Base-by-base conservation (phyloP, 2,888 invertebrate genomes). In the Tanytarsus gracilentus region DNA sequence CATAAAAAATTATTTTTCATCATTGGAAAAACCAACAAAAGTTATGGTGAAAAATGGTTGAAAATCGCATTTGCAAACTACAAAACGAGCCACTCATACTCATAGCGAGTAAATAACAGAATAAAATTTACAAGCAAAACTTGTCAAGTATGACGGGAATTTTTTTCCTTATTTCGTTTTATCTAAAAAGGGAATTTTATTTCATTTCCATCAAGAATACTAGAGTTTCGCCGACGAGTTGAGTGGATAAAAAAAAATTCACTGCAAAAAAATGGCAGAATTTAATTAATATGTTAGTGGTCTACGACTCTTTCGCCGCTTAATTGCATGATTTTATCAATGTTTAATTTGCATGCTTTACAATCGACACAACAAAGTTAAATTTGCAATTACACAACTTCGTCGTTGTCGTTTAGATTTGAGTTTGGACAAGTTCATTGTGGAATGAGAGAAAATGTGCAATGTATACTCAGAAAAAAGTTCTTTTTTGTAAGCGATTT, bases 321-420 rank as follows among this genome's bases (percentile, higher is more conserved):
- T 40, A 56, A 56, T 40, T 56, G 26, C 11, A 40, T 18, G 55
- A 58, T 26, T 58, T 56, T 44, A 58, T 58, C 58, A 58, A 58
- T 58, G 40, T 58, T 58, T 58, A 29, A 58, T 58, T 56, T 40
- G 40, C 56, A 44, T 44, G 18, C 36, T 44, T 23, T 11, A 44
- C 8, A 21, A 44, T 44, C 21, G 44, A 44, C 44, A n/a, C n/a
- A 44, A 44, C 44, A 44, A 44, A 44, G 44, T 44, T 36, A 36
- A 44, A 44, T n/a, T 44, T 44, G 18, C 44, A 44, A 44, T 44
- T 44, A 44, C 44, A 44, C 44, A 44, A 44, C 44, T 44, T 23
- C 18, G 23, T 9, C 23, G 23, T 36, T 36, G n/a, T 36, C 36
- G n/a, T n/a, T 14, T 16, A 14, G 36, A 36, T 16, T 36, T 23